Evolutionary conservation across 2,113 vertebrate genomes (phyloP).

Genomic region (Syrrhaptes paradoxus): DNA sequence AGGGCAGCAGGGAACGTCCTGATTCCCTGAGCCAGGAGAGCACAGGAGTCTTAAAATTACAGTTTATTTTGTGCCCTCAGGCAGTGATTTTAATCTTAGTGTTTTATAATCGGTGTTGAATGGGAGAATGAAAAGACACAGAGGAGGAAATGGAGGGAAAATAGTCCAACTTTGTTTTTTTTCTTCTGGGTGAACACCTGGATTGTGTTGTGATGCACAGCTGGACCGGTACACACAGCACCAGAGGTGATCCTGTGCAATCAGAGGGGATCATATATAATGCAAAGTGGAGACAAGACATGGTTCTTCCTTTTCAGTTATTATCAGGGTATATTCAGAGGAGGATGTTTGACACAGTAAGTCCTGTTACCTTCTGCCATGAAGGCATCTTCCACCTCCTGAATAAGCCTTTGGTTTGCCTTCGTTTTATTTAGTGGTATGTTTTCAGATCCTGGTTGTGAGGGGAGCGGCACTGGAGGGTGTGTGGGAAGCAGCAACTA

Average conservation of each 20-base stretch:
- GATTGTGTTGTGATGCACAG: background rate
- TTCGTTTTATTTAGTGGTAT: background rate
- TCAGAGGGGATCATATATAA: background rate
- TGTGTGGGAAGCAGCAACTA: background rate
- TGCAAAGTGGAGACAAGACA: background rate
- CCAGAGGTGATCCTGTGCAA: background rate
- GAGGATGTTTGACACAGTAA: background rate
- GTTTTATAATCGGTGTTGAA: background rate
- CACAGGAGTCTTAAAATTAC: background rate
- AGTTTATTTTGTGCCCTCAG: background rate
- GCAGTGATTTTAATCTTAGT: background rate
- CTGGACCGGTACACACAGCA: accelerated
- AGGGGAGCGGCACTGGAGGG: background rate
- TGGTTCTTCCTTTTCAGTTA: background rate
- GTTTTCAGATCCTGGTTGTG: background rate
- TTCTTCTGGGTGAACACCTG: background rate
- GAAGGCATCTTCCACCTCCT: background rate
- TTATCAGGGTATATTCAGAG: background rate
- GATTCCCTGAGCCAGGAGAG: background rate
- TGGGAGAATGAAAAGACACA: background rate
- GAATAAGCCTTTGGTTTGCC: background rate
- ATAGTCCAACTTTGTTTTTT: background rate
- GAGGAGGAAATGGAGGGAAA: background rate
- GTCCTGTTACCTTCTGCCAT: background rate
- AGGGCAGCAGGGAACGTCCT: background rate